Evolutionary conservation across 2,113 vertebrate species (phyloP).

Genomic region (Podocnemis expansa): DNA sequence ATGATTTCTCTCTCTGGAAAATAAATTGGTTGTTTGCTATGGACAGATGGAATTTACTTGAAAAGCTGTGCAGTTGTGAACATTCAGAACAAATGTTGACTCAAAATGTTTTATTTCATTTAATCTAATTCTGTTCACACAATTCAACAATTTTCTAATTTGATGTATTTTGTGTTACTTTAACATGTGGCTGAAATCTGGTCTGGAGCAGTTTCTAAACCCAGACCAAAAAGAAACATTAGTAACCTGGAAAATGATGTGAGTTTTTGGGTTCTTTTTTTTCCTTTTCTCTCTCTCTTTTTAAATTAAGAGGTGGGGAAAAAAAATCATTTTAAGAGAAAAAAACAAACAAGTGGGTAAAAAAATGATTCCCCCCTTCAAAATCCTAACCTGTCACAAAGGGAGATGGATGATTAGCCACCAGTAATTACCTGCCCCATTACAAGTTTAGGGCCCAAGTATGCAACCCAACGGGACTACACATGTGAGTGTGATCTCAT

Average conservation of each 20-base stretch:
- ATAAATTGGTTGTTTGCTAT: not conserved
- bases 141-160: conserved; percentile 6
- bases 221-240: conserved; percentile 37
- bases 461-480: not conserved
- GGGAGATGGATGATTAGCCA: not conserved
- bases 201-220: conserved; percentile 13
- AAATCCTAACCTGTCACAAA: not conserved
- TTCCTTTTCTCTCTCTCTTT: too few relatives aligned
- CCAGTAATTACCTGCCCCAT: not conserved
- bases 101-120: conserved; percentile 22
- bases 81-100: conserved; percentile 16
- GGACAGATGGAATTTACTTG: not conserved
- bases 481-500: not conserved
- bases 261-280: too few relatives aligned
- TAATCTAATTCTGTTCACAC: conserved; percentile 23
- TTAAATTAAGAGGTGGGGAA: not conserved
- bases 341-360: not conserved
- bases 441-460: not conserved
- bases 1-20: conserved; percentile 5
- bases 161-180: conserved; percentile 47
- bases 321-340: not conserved
- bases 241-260: not conserved
- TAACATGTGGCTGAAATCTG: not conserved
- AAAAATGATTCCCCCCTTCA: not conserved
- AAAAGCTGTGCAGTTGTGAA: not conserved